Conservation (phyloP, 2,113 vertebrate genomes). For the Pachycephala philippinensis region DNA sequence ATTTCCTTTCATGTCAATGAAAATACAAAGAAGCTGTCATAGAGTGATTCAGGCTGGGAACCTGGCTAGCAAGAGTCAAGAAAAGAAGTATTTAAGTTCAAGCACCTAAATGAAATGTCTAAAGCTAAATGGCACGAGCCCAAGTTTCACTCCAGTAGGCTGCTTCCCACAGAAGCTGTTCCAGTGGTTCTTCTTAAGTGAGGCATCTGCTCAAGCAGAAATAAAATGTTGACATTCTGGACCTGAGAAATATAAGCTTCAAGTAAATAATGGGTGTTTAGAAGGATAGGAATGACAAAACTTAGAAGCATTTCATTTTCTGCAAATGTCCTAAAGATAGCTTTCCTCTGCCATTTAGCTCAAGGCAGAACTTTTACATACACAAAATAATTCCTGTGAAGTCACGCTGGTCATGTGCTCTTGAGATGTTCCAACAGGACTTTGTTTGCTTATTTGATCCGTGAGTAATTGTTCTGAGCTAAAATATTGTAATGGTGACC, state of each 20-base stretch:
- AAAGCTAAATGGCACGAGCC: not conserved
- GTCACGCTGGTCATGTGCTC: not conserved
- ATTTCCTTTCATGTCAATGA: not conserved
- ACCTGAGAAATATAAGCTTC: constrained; percentile 1
- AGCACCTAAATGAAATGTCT: not conserved
- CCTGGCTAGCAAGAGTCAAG: not conserved
- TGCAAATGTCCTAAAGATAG: constrained; percentile 9
- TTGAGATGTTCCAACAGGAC: not conserved
- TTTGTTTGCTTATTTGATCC: not conserved
- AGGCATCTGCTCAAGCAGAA: constrained; percentile 7
- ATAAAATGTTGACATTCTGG: constrained; percentile 16
- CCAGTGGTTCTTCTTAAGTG: not conserved
- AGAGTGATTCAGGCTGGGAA: not conserved
- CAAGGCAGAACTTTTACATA: not conserved
- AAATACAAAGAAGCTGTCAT: not conserved
- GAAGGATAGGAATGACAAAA: constrained; percentile 40
- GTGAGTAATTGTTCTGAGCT: not conserved
- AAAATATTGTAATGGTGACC: not conserved
- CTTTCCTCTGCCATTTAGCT: constrained; percentile 23
- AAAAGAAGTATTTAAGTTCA: not conserved
- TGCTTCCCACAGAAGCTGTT: not conserved
- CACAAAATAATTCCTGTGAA: constrained; percentile 20
- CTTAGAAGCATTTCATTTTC: constrained; percentile 4
- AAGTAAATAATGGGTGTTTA: constrained; percentile 22
- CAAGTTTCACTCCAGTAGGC: not conserved